Conservation (phyloP, 2,113 vertebrate genomes). For the Apistogramma diplotaenia region DNA sequence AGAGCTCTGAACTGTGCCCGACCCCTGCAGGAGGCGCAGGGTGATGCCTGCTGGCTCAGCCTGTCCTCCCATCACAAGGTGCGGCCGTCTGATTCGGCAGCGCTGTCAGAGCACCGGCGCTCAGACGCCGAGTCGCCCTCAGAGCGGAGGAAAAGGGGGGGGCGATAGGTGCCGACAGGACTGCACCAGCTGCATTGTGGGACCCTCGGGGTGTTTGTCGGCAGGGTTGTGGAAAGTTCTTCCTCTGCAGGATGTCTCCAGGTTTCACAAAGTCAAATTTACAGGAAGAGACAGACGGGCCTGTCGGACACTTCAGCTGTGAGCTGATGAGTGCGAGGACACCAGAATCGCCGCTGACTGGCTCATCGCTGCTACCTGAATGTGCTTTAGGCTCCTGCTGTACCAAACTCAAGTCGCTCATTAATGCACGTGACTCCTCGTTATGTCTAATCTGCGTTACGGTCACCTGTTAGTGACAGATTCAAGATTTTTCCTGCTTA, state of each 20-base stretch:
- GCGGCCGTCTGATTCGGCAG: slow-evolving; percentile 29
- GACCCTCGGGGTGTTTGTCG: slow-evolving; percentile 13
- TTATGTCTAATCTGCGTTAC: not conserved
- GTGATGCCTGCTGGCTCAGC: slow-evolving; percentile 55
- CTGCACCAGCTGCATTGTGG: slow-evolving; percentile 44
- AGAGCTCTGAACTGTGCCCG: slow-evolving; percentile 58
- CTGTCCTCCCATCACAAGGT: slow-evolving; percentile 44
- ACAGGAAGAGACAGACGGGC: slow-evolving; percentile 32
- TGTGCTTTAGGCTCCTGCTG: not conserved
- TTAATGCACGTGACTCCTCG: not conserved
- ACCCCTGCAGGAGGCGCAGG: slow-evolving; percentile 42
- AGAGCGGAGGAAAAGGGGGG: not conserved
- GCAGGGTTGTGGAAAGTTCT: not conserved
- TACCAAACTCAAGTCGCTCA: not conserved
- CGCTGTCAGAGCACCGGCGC: slow-evolving; percentile 1
- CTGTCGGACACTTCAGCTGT: slow-evolving; percentile 3
- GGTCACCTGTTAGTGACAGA: not conserved
- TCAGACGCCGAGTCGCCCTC: not conserved
- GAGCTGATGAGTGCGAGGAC: not conserved
- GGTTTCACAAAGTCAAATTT: slow-evolving; percentile 34
- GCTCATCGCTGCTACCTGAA: not conserved
- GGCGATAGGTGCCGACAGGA: not conserved
- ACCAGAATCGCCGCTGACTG: not conserved
- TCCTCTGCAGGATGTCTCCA: slow-evolving; percentile 32
- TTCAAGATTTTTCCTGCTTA: not conserved